Conservation (phyloP, 2,888 invertebrate species). For the Leucoptera coffeella region DNA sequence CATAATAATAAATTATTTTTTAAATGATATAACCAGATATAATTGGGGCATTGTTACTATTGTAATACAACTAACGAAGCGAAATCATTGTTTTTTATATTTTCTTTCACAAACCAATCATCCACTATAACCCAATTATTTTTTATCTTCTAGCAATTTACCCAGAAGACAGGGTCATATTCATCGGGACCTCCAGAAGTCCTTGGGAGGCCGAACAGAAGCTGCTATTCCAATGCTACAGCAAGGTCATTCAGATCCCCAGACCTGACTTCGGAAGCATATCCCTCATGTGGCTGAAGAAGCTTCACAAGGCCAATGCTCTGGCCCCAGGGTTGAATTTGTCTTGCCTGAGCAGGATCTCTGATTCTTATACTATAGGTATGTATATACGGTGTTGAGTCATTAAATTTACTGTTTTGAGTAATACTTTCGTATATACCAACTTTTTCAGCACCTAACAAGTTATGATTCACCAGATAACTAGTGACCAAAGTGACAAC, state of each 20-base stretch:
- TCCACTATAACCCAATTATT: no score
- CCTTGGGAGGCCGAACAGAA: conserved; percentile 95
- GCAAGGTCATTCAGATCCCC: conserved; percentile 80
- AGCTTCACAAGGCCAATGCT: conserved; percentile 63
- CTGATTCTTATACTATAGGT: conserved; percentile 88
- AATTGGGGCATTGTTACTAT: no score
- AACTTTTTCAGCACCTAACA: no score
- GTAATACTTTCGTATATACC: no score
- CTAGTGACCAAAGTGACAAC: no score
- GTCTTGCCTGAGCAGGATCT: conserved; percentile 80
- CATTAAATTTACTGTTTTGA: no score
- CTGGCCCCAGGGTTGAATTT: conserved; percentile 68
- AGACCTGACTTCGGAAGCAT: conserved; percentile 84
- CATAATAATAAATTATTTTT: no score
- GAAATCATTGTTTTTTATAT: no score
- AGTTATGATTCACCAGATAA: no score
- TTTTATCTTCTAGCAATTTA: conserved; percentile 55
- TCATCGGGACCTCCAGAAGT: conserved; percentile 73
- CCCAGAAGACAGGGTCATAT: conserved; percentile 75
- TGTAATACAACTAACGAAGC: no score
- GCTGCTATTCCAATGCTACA: conserved; percentile 77
- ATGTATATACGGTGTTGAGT: conserved; percentile 8
- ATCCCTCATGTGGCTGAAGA: conserved; percentile 66
- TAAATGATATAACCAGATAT: no score
- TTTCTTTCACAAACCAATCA: no score